phyloP scores from a whole-genome alignment of 2,888 invertebrate genomes.

The Dione vanillae region DNA sequence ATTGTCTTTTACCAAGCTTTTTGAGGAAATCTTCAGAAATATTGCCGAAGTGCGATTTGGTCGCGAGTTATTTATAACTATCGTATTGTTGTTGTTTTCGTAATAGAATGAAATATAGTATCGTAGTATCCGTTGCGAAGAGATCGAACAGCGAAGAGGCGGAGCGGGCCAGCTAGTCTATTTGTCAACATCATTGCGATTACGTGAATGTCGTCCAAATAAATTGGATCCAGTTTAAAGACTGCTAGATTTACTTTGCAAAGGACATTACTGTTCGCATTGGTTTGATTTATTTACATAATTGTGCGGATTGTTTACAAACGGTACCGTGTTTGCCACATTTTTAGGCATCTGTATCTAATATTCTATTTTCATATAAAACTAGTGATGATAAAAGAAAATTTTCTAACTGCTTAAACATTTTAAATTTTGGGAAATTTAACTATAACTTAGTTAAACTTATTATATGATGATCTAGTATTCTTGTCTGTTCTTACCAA shows the following conservation, averaged over 20 bases:
- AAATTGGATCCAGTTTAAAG: conserved; percentile 74
- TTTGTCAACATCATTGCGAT: conserved; percentile 78
- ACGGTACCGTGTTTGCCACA: no score
- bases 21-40: neutral
- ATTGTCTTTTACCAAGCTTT: neutral
- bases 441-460: no score
- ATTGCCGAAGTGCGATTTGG: conserved; percentile 43
- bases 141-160: conserved; percentile 80
- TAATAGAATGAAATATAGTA: conserved; percentile 68
- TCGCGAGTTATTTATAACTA: conserved; percentile 50
- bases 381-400: no score
- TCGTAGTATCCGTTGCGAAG: conserved; percentile 63
- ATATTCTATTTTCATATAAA: no score
- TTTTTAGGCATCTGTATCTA: no score
- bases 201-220: conserved; percentile 59
- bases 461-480: no score
- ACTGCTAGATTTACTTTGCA: conserved; percentile 33
- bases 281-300: neutral
- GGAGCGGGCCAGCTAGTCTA: conserved; percentile 65
- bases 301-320: conserved; percentile 34
- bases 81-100: conserved; percentile 53
- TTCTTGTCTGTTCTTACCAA: no score
- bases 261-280: conserved; percentile 28
- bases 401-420: no score
- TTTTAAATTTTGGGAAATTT: no score